phyloP scores from a whole-genome alignment of 2,797 vertebrate genomes.

The Amphiprion clarkii region DNA sequence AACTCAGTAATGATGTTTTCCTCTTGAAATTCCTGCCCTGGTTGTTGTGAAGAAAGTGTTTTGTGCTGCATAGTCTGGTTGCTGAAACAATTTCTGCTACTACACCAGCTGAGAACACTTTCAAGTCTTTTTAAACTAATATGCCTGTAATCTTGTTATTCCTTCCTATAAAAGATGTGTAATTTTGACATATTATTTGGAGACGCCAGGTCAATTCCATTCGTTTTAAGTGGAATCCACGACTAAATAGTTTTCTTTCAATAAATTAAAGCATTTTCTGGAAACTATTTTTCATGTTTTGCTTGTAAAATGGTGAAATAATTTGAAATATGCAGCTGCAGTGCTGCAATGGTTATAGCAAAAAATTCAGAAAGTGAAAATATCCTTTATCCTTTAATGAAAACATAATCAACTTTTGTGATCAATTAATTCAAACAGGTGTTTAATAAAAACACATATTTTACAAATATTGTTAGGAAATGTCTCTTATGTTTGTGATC shows the following conservation, averaged over 20 bases:
- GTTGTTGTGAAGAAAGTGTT: constrained; percentile 45
- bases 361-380: no score
- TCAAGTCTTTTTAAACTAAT: constrained; percentile 54
- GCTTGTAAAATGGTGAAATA: constrained; percentile 33
- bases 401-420: not conserved
- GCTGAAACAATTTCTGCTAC: constrained; percentile 45
- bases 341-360: not conserved
- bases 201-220: constrained; percentile 35
- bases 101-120: constrained; percentile 53
- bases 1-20: constrained; percentile 64
- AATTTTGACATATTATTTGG: constrained; percentile 16
- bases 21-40: constrained; percentile 61
- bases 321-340: constrained; percentile 31
- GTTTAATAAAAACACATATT: not conserved
- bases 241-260: constrained; percentile 26
- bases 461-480: not conserved
- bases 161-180: constrained; percentile 47
- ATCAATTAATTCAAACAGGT: not conserved
- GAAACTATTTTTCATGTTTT: constrained; percentile 36
- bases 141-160: constrained; percentile 64
- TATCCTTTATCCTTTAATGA: not conserved
- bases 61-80: constrained; percentile 44
- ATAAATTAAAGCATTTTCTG: constrained; percentile 31
- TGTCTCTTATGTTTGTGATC: constrained; percentile 26
- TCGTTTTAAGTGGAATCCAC: constrained; percentile 30